These are phyloP conservation scores for Channa argus DNA, from an alignment of 2,113 vertebrate genomes.

Conservation along the genomic window DNA sequence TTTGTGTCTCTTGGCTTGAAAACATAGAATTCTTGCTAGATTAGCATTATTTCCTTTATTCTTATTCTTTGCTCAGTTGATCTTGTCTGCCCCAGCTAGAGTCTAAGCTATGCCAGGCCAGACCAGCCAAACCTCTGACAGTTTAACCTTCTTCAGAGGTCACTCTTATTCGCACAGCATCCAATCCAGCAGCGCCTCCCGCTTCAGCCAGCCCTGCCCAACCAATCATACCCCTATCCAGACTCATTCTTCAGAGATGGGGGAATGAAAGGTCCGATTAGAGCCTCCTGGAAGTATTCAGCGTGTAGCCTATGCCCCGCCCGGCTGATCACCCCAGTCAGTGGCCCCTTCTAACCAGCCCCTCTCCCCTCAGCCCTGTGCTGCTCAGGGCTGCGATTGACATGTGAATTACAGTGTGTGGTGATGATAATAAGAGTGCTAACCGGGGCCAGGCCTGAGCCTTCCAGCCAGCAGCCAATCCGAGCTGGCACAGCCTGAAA, in stretches of 20 bases:
- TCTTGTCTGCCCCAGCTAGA: constrained; percentile 14
- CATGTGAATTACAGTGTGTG: constrained; percentile 87
- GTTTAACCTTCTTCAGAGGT: constrained; percentile 65
- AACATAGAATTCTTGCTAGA: constrained; percentile 33
- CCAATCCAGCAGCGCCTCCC: constrained; percentile 27
- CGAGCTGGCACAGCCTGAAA: constrained; percentile 81
- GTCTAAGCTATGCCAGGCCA: constrained; percentile 38
- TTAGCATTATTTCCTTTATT: constrained; percentile 47
- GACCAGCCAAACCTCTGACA: constrained; percentile 58
- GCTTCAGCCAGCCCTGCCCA: constrained; percentile 28
- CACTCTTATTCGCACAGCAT: constrained; percentile 38
- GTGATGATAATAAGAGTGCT: constrained; percentile 86
- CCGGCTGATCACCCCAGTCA: constrained; percentile 50
- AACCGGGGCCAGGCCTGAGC: constrained; percentile 78
- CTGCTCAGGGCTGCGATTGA: constrained; percentile 78
- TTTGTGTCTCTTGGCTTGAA: constrained; percentile 38
- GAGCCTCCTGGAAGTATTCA: constrained; percentile 84
- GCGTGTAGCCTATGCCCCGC: constrained; percentile 50
- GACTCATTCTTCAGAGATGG: constrained; percentile 55
- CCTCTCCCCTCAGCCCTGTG: constrained; percentile 51
- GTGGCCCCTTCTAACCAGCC: constrained; percentile 68
- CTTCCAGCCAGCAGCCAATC: constrained; percentile 81
- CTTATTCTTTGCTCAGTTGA: constrained; percentile 33
- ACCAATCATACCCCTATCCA: constrained; percentile 53
- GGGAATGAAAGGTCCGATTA: constrained; percentile 77